Evolutionary conservation across 2,113 vertebrate species (phyloP).

Genomic region (Anguilla japonica): DNA sequence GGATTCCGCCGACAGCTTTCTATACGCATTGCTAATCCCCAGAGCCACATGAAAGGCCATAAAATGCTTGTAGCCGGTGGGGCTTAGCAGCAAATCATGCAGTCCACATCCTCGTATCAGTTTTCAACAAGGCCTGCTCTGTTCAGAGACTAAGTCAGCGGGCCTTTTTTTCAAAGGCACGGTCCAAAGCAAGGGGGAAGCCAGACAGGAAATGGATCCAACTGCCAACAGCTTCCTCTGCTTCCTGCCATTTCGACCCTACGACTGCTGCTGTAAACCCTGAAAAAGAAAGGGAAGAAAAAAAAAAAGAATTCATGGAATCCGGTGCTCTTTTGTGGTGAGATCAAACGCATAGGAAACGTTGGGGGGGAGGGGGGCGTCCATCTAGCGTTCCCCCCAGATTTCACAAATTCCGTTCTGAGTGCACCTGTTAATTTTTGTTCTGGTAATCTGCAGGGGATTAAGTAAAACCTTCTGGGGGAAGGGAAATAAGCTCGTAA

Average conservation of each 20-base stretch:
- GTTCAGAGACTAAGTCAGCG: slow-evolving; percentile 50
- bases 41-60: slow-evolving; percentile 43
- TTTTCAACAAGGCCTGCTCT: slow-evolving; percentile 48
- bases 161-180: slow-evolving; percentile 54
- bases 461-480: background rate
- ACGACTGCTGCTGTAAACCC: slow-evolving; percentile 42
- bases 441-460: background rate
- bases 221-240: slow-evolving; percentile 80
- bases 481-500: background rate
- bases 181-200: slow-evolving; percentile 55
- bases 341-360: background rate
- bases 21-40: slow-evolving; percentile 45
- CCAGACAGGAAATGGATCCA: slow-evolving; percentile 76
- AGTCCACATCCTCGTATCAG: slow-evolving; percentile 31
- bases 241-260: slow-evolving; percentile 69
- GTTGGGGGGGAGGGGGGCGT: background rate
- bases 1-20: slow-evolving; percentile 29
- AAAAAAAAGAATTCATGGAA: slow-evolving; percentile 11
- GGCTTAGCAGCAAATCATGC: slow-evolving; percentile 33
- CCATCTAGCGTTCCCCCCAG: background rate
- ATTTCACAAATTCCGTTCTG: background rate
- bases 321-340: slow-evolving; percentile 13
- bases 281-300: background rate
- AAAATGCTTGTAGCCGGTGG: slow-evolving; percentile 22
- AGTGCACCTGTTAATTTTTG: slow-evolving; percentile 10